phyloP scores from a whole-genome alignment of 2,113 vertebrate genomes.

The Cynopterus brachyotis region DNA sequence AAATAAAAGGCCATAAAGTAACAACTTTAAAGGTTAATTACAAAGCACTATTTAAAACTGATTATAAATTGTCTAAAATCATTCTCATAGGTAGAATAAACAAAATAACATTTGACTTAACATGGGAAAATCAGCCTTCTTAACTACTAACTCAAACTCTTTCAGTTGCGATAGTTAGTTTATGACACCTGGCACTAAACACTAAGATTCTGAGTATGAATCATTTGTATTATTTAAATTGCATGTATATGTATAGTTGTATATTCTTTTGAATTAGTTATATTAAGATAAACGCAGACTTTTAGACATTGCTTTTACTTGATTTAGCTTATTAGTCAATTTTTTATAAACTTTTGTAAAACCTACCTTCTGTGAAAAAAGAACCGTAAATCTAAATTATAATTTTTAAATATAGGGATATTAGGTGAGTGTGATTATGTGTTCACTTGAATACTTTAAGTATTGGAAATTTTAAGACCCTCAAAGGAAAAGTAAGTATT shows the following conservation, averaged over 20 bases:
- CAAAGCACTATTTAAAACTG: conserved; percentile 25
- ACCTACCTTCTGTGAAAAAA: background rate
- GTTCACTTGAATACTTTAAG: background rate
- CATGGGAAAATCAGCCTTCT: background rate
- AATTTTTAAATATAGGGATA: background rate
- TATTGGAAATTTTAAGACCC: background rate
- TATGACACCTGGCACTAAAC: conserved; percentile 29
- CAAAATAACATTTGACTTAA: conserved; percentile 25
- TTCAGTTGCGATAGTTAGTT: conserved; percentile 53
- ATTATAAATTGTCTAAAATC: conserved; percentile 53
- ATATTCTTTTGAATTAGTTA: background rate
- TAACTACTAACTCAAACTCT: conserved; percentile 53
- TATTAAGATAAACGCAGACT: background rate
- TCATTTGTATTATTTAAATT: background rate
- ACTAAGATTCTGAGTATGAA: conserved; percentile 24
- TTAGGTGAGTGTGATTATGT: background rate
- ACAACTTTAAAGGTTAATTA: conserved; percentile 67
- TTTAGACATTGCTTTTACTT: background rate
- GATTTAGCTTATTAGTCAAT: conserved; percentile 3
- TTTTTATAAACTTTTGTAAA: conserved; percentile 13
- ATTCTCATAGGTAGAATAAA: conserved; percentile 30
- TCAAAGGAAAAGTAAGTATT: background rate
- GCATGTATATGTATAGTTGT: background rate
- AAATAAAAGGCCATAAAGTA: conserved; percentile 42
- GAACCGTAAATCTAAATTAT: background rate